Evolutionary conservation across 2,888 invertebrate species (phyloP), one percentile per base, ranked within the genome.

Genomic region (Mycalesis mineus): DNA sequence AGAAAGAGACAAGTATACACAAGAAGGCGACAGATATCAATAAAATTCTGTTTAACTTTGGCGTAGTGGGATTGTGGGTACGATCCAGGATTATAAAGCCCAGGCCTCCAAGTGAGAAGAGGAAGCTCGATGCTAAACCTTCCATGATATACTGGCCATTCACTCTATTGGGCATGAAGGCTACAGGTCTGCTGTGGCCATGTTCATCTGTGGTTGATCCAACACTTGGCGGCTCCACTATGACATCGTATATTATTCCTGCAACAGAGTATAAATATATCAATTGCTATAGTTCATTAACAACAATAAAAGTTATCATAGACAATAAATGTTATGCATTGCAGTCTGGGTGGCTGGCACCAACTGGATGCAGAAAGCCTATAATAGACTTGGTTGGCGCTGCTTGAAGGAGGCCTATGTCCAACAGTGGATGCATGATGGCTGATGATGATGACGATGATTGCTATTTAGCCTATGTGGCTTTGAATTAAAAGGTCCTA

Each of bases 71-170:
- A 73, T 95, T 95, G 79, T 97, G 97, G 0, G 98, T 98, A 70
- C 97, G 95, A 82, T 99, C 99, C 63, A 99, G 90, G 60, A 99
- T 95, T 17, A 99, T 97, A 82, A 99, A 98, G 7, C 99, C 99
- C 31, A 99, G 86, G 0, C 98, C 98, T 42, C 99, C 99, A 61
- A 98, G 91, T 0, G 98, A 97, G 83, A 99, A 99, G 17, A 99
- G 92, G 78, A 99, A 99, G 82, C 98, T 98, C 9, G 98, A 97
- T 0, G 98, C 98, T 62, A 99, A 87, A 0, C 99, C 99, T 88
- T 99, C 99, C 98, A 99, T 98, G 57, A 99, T 99, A 78, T 99
- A 99, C 79, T 99, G 99, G 0, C 99, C 99, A 84, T 99, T 99
- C 0, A 99, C 98, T 66, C 99, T 91, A 80, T 98, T 98, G 0